Evolutionary conservation across 2,888 invertebrate species (phyloP), one percentile per base, ranked within the genome.

Genomic region (Steinernema hermaphroditum): DNA sequence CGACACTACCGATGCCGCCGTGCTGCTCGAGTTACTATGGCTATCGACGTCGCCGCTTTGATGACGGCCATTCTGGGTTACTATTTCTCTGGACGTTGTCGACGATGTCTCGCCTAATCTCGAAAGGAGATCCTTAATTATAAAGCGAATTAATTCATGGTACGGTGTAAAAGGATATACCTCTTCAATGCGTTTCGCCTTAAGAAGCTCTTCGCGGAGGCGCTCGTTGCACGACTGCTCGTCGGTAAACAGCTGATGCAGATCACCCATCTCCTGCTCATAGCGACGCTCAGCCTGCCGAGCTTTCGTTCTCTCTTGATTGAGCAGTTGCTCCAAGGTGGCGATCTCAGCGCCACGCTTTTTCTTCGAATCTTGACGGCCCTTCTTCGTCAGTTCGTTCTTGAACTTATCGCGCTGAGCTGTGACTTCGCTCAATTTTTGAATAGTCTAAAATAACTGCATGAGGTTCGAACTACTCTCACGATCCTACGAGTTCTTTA

Each of bases 401-500:
- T 62, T 62, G 62, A 14, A 62, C 62, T 62, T 62, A 16, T 62
- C 32, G 32, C 62, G 32, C 19, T 62, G 62, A 16, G 62, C 62
- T 14, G 62, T 32, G 2, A 62, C 62, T 14, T 62, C 62, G 2
- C 62, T 16, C 29, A 62, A n/a, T 32, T 62, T 62, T 62, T 62
- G 62, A 32, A 62, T 62, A 16, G 62, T 62, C 62, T 62, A 32
- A 62, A 27, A 32, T n/a, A 32, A 32, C 32, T 4, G 24, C 8
- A 2, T 32, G 29, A 29, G 16, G 12, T 37, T 37, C 37, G 37
- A 37, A n/a, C 6, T 37, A n/a, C 62, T 12, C 12, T 54, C 54
- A 8, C 16, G 32, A 14, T 9, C 72, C 2, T 68, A 76, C 77
- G 29, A 70, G 68, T 19, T 79, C 72, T 68, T 79, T 79, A 27